Evolutionary conservation across 1,140 invertebrate genomes (phyloP).

Genomic region (Cheumatopsyche charites): DNA sequence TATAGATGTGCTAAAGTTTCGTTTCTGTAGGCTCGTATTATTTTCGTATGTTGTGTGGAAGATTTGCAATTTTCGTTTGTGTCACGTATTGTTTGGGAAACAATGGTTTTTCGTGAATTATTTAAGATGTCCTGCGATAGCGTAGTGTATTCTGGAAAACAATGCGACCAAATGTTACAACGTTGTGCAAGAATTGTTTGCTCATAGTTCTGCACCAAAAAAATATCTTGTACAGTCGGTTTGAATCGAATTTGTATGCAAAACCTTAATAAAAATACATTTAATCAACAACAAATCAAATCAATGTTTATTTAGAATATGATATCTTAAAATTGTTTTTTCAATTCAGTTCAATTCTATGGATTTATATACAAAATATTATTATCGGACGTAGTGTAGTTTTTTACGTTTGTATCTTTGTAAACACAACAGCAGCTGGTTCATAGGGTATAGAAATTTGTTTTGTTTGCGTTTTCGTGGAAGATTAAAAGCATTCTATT

Average conservation of each 20-base stretch:
- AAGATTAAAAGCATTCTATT: constrained; percentile 45
- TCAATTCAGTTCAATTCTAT: no score
- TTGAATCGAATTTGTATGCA: not conserved
- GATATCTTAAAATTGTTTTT: no score
- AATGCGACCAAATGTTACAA: constrained; percentile 39
- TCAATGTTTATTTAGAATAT: no score
- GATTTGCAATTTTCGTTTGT: no score
- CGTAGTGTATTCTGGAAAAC: constrained; percentile 1
- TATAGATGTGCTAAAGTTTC: no score
- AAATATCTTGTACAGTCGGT: constrained; percentile 12
- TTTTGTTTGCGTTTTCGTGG: constrained; percentile 44
- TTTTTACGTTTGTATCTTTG: constrained; percentile 31
- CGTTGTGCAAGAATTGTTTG: constrained; percentile 26
- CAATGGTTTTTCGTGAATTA: constrained; percentile 36
- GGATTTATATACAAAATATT: no score
- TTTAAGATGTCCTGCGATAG: constrained; percentile 35
- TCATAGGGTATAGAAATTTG: constrained; percentile 34
- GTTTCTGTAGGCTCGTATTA: no score
- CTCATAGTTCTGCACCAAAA: constrained; percentile 40
- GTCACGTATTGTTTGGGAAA: constrained; percentile 29
- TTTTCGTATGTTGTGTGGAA: no score
- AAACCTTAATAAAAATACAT: not conserved
- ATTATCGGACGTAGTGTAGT: not conserved
- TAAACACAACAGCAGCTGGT: constrained; percentile 40
- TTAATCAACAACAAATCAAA: no score